These are phyloP conservation scores for Agelaius tricolor DNA, from an alignment of 2,113 vertebrate genomes.

Conservation along the genomic window DNA sequence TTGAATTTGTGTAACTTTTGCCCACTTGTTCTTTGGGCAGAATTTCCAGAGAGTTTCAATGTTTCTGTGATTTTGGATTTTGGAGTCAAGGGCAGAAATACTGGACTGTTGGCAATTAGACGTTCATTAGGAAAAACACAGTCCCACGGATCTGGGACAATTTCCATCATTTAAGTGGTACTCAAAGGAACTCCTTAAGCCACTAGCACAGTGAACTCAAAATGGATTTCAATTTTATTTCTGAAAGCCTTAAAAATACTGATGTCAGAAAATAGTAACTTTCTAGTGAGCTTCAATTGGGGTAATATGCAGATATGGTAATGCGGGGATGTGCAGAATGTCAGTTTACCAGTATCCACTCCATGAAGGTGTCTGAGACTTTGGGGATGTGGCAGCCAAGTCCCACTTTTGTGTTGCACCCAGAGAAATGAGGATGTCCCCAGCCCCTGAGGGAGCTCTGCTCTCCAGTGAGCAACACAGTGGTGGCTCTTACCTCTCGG, in stretches of 20 bases:
- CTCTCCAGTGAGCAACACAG: not conserved
- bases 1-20: not conserved
- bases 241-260: not conserved
- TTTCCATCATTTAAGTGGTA: not conserved
- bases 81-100: not conserved
- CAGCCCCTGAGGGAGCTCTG: not conserved
- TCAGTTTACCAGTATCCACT: not conserved
- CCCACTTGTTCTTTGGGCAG: not conserved
- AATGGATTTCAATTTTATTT: not conserved
- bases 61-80: not conserved
- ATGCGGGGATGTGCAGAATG: not conserved
- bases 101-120: not conserved
- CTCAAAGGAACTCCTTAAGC: not conserved
- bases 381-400: not conserved
- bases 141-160: not conserved
- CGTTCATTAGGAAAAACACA: not conserved
- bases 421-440: not conserved
- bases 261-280: not conserved
- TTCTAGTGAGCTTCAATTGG: not conserved
- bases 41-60: not conserved
- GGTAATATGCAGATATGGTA: not conserved
- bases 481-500: rapidly evolving
- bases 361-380: not conserved
- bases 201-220: not conserved
- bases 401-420: not conserved